phyloP scores from a whole-genome alignment of 2,888 invertebrate species.

The Brenthis ino region DNA sequence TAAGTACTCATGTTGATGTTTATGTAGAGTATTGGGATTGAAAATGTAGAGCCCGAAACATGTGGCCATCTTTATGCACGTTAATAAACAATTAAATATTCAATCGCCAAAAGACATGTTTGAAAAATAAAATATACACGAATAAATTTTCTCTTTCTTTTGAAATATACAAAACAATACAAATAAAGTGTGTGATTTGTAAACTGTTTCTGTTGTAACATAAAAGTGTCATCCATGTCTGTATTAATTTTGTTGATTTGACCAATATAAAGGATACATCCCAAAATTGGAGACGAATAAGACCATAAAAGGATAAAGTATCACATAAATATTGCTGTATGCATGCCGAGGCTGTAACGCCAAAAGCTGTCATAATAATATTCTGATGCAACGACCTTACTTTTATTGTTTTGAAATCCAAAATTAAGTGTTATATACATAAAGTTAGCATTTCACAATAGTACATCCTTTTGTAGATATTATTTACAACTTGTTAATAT shows the following conservation, averaged over 20 bases:
- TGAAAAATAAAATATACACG: too few relatives aligned
- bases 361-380: constrained; percentile 1
- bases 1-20: too few relatives aligned
- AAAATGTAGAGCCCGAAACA: too few relatives aligned
- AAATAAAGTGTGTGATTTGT: not conserved
- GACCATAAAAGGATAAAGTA: constrained; percentile 21
- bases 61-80: too few relatives aligned
- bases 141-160: not conserved
- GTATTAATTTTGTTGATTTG: constrained; percentile 11
- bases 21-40: too few relatives aligned
- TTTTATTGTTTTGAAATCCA: constrained; percentile 12
- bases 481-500: too few relatives aligned
- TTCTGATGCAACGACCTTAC: constrained; percentile 15
- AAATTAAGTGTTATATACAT: not conserved
- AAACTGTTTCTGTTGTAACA: not conserved
- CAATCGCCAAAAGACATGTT: too few relatives aligned
- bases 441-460: constrained; percentile 6
- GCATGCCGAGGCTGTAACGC: not conserved
- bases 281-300: constrained; percentile 20
- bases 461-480: not conserved
- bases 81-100: too few relatives aligned
- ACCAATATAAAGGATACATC: constrained; percentile 22
- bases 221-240: constrained; percentile 21
- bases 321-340: constrained; percentile 14
- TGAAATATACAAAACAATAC: not conserved